Conservation (phyloP, 35 echinoderm and acorn worm species). For the Nesometra sesokonis region DNA sequence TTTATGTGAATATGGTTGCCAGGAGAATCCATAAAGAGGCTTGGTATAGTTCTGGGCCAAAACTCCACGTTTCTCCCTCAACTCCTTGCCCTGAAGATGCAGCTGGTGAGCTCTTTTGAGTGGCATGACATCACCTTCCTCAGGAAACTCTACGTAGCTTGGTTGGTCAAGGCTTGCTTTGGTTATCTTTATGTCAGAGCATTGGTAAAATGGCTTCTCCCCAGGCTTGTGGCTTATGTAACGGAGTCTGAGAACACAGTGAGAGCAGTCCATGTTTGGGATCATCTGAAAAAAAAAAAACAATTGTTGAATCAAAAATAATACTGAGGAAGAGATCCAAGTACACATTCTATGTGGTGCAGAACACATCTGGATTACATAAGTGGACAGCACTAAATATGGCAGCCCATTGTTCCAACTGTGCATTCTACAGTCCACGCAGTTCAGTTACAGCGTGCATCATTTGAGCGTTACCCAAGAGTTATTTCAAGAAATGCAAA, state of each 20-base stretch:
- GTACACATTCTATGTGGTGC: no score
- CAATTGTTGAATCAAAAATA: no score
- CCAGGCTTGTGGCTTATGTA: conserved; percentile 74
- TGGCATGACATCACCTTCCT: neutral
- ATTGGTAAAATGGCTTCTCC: conserved; percentile 62
- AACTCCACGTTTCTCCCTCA: neutral
- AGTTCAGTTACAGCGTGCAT: no score
- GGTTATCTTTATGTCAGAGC: conserved; percentile 58
- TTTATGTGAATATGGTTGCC: conserved; percentile 30
- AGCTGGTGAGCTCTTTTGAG: conserved; percentile 4
- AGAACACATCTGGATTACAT: no score
- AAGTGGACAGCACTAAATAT: no score
- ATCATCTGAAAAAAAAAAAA: conserved; percentile 27
- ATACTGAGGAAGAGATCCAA: no score
- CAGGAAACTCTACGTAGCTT: neutral
- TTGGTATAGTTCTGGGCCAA: neutral
- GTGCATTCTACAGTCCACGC: no score
- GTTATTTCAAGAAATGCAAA: no score
- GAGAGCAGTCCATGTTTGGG: conserved; percentile 53
- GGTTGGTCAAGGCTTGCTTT: neutral
- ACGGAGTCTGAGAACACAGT: conserved; percentile 67
- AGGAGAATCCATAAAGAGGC: conserved; percentile 56
- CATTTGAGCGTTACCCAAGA: no score
- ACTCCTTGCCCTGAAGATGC: neutral
- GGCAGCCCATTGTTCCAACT: no score